Evolutionary conservation across 2,797 vertebrate species (phyloP).

Genomic region (Dendrocincla fuliginosa): DNA sequence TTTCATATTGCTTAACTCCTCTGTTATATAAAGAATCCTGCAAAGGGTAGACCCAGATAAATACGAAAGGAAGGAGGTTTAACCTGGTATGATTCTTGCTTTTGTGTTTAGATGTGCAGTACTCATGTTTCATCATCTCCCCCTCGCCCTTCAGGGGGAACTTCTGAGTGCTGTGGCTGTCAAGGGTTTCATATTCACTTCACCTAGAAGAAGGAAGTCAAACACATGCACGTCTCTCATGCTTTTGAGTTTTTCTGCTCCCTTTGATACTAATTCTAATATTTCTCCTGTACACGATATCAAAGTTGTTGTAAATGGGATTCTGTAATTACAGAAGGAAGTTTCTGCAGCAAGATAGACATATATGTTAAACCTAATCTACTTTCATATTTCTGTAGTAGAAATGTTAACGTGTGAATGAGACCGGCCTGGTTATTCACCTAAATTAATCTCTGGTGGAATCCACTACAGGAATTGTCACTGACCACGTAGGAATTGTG

Average conservation of each 20-base stretch:
- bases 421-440: neutral
- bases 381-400: neutral
- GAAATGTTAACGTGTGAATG: neutral
- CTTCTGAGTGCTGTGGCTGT: neutral
- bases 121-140: accelerated
- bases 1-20: neutral
- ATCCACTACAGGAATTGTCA: neutral
- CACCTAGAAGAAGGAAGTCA: neutral
- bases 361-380: neutral
- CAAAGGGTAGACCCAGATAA: neutral
- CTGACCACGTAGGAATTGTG: neutral
- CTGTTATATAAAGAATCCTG: neutral
- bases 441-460: neutral
- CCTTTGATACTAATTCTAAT: neutral
- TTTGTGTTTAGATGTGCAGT: neutral
- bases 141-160: neutral
- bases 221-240: accelerated
- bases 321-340: neutral
- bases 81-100: neutral
- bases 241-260: neutral
- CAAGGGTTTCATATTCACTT: neutral
- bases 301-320: neutral
- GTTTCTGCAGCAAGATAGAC: neutral
- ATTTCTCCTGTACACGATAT: neutral
- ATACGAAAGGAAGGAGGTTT: neutral